Base-by-base conservation (phyloP, 2,113 vertebrate species). In the Gallinago undulata region DNA sequence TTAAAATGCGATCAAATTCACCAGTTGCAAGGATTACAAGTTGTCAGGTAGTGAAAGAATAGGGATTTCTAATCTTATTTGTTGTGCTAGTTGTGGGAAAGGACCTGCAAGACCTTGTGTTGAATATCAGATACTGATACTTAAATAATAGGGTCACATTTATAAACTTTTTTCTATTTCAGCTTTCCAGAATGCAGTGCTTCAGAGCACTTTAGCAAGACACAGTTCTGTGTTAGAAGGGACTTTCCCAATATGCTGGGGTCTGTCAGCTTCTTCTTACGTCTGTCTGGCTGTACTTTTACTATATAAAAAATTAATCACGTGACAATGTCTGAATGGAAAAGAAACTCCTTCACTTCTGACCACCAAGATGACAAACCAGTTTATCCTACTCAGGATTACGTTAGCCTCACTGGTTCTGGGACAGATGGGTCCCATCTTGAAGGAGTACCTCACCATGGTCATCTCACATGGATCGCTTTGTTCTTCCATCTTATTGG, bases 1-100 rank as follows among this genome's bases (percentile, higher is more conserved):
- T 78, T 70, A 78, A 84, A 75, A 56, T 25, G 8, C 19, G 41
- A 68, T 39, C 31, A 75, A 69, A 51, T 75, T 75, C 2, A 2
- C 3, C 14, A 39, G 12, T 18, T 70, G 9, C 31, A 87, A 63
- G 47, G 69, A 56, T 87, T 92, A 24, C 77, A 73, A 39, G 33
- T 89, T 74, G 5, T 13, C 14, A 68, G 3, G 21, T 72, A 39
- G 22, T 39, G 57, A 83, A 50, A 86, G 10, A 90, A 53, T n/a
- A 94, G 19, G 19, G 35, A 68, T 89, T 89, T 89, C 57, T 86
- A 9, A 33, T 60, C 33, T 69, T 74, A 57, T n/a, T 47, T 87
- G 33, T 24, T 84, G 12, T 72, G 12, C 9, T 89, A 66, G 23
- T n/a, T 95, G 56, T 72, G 37, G 50, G 66, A 14, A 81, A 57